A percentile compares a stretch with the other conserved stretches of the same genome.
These are phyloP conservation scores for Actinemys pallida DNA, from an alignment of 2,113 vertebrate species.

Conservation along the genomic window DNA sequence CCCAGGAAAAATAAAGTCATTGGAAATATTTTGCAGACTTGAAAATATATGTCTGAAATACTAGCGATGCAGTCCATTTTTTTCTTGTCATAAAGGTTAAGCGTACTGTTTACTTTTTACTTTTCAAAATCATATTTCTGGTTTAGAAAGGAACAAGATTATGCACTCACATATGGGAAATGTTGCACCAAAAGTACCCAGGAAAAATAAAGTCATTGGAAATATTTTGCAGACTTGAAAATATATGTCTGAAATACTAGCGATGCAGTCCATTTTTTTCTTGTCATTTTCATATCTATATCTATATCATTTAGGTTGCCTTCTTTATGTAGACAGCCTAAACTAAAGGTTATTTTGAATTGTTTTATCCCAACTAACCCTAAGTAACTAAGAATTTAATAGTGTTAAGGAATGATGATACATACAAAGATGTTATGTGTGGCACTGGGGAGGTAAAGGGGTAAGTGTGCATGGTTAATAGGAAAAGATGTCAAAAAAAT, in stretches of 20 bases:
- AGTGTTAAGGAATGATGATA: slow-evolving; percentile 55
- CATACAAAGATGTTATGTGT: slow-evolving; percentile 64
- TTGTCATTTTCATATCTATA: background rate
- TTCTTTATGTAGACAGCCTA: background rate
- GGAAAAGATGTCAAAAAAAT: slow-evolving; percentile 87
- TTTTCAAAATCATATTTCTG: background rate
- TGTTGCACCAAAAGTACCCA: rapidly evolving
- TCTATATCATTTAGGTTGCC: background rate
- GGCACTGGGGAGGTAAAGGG: slow-evolving; percentile 68
- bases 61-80: background rate
- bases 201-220: background rate
- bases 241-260: background rate
- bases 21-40: background rate
- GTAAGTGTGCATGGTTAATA: slow-evolving; percentile 82
- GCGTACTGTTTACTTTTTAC: background rate
- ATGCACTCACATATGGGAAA: background rate
- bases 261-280: background rate
- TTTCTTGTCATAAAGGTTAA: background rate
- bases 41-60: background rate
- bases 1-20: background rate
- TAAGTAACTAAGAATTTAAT: slow-evolving; percentile 65
- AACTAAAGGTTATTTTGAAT: slow-evolving; percentile 4
- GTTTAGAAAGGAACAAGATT: background rate
- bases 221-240: background rate
- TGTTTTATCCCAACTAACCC: slow-evolving; percentile 41